Evolutionary conservation across 35 echinoderm and acorn worm species (phyloP), one percentile per base, ranked within the genome.

Genomic region (Apostichopus californicus): DNA sequence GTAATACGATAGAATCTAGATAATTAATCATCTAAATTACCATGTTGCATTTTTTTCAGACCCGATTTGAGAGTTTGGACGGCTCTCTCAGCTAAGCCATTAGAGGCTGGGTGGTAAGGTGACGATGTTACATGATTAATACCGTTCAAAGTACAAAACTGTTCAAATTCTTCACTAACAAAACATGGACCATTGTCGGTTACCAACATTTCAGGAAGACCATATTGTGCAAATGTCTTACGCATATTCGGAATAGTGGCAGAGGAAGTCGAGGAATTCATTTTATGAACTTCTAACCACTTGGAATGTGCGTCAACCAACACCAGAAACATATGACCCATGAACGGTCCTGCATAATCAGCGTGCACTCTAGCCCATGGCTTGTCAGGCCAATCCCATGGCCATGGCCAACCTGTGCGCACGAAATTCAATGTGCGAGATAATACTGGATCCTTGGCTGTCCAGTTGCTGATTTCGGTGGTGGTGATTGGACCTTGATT

Each of bases 251-350:
- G 46, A 54, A 98, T 92, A 46, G 93, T 94, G 22, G 73, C 81
- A 5, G n/a, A 54, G 1, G 79, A 87, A 14, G 91, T 97, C 57
- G 86, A 54, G 11, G 78, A 61, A 11, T 79, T 77, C 89, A 93
- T 97, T 14, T 91, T 72, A 46, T 90, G 80, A 54, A 94, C 91
- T 28, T 97, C 96, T 54, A 91, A 55, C 95, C 91, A 94, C 58
- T 94, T 97, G 1, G 86, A 92, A 56, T 86, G 80, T 26, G 93
- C 90, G 66, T 94, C 93, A 4, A 94, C 72, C 3, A 92, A 23
- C 0, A 94, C 53, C 8, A 97, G 63, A 64, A 94, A 91, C 96
- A 97, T 93, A 1, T 91, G 73, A 9, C 92, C 75, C 13, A 92
- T 56, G 9, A 94, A 85, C 56, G 93, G 93, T 54, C 93, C 95